Conservation (phyloP, 2,888 invertebrate species). For the Macaria liturata region DNA sequence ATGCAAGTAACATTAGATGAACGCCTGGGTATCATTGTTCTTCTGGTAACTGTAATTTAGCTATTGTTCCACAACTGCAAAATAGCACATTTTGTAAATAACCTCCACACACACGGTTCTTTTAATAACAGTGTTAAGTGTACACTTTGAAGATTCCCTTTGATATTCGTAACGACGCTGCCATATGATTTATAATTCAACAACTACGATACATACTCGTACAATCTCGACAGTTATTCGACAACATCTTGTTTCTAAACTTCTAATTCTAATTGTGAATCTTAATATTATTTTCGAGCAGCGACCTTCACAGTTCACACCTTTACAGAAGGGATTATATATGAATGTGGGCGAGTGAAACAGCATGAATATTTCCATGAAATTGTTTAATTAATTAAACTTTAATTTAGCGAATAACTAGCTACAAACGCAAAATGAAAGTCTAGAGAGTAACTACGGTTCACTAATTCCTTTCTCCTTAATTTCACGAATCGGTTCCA, state of each 20-base stretch:
- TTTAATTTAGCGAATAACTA: background rate
- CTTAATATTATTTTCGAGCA: conserved; percentile 17
- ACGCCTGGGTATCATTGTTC: too few relatives aligned
- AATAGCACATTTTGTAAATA: conserved; percentile 36
- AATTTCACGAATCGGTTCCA: conserved; percentile 16
- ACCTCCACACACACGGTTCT: conserved; percentile 46
- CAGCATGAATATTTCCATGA: background rate
- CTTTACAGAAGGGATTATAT: background rate
- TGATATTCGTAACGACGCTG: conserved; percentile 58
- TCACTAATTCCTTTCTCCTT: conserved; percentile 22
- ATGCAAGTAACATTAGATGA: too few relatives aligned
- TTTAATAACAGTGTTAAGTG: conserved; percentile 61
- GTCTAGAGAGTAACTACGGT: conserved; percentile 9
- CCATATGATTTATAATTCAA: conserved; percentile 71
- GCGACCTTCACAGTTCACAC: background rate
- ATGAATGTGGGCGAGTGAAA: background rate
- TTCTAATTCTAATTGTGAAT: conserved; percentile 31
- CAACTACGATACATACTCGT: conserved; percentile 50
- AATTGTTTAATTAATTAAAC: too few relatives aligned
- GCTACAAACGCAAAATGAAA: conserved; percentile 4
- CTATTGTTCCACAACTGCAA: conserved; percentile 12
- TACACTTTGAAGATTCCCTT: conserved; percentile 66
- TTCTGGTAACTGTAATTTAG: too few relatives aligned
- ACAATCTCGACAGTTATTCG: conserved; percentile 44
- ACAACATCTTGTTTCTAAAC: conserved; percentile 41